Evolutionary conservation across 2,113 vertebrate genomes (phyloP).

Genomic region (Charina bottae): DNA sequence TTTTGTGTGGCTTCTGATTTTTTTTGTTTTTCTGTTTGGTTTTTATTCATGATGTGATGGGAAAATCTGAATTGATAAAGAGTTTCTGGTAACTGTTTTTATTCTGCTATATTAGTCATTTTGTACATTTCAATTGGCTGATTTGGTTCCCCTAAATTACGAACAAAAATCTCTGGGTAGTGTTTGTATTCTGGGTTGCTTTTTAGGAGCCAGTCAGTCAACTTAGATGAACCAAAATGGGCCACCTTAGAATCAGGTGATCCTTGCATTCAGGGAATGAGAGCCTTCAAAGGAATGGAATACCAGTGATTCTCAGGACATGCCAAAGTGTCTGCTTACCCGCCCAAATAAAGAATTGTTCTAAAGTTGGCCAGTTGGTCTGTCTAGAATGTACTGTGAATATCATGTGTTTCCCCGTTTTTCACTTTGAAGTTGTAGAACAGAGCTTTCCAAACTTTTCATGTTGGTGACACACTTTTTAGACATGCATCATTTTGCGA

Average conservation of each 20-base stretch:
- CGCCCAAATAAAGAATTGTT: not conserved
- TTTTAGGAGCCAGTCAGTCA: not conserved
- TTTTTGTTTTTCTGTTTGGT: not conserved
- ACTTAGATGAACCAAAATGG: not conserved
- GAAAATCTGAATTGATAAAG: slow-evolving; percentile 38
- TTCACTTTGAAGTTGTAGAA: too few relatives aligned
- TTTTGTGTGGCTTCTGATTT: slow-evolving; percentile 58
- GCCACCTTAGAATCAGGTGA: not conserved
- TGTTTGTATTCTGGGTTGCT: not conserved
- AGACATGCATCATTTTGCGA: too few relatives aligned
- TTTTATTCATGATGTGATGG: slow-evolving; percentile 19
- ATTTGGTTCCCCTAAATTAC: not conserved
- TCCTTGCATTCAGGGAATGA: not conserved
- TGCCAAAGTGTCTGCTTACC: not conserved
- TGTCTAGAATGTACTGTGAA: not conserved
- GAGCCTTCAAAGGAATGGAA: not conserved
- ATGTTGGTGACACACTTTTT: too few relatives aligned
- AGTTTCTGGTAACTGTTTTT: slow-evolving; percentile 21
- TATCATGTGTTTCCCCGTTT: not conserved
- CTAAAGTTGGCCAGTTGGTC: not conserved
- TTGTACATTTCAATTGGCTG: not conserved
- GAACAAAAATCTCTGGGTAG: not conserved
- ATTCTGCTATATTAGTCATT: not conserved
- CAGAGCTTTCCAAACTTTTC: too few relatives aligned
- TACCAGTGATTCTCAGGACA: not conserved